A percentile compares a stretch with the other conserved stretches of the same genome.
These are phyloP conservation scores for Stichopus horrens DNA, from an alignment of 53 echinoderm and acorn worm genomes.

Conservation along the genomic window DNA sequence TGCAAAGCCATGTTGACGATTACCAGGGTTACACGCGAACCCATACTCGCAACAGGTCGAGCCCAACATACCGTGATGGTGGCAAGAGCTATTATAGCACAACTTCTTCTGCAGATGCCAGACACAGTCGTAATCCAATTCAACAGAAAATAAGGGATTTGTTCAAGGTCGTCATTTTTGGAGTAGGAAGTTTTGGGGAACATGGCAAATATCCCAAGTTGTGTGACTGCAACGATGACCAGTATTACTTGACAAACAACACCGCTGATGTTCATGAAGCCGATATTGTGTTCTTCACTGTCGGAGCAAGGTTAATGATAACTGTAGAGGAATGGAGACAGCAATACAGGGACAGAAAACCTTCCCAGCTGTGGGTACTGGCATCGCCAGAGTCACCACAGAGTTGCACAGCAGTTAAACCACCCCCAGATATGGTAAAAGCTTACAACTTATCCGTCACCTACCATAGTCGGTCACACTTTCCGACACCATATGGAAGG, in stretches of 20 bases:
- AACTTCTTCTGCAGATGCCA: too few relatives aligned
- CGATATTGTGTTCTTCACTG: constrained; percentile 13
- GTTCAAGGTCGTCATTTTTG: too few relatives aligned
- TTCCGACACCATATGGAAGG: constrained; percentile 24
- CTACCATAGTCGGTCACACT: constrained; percentile 27
- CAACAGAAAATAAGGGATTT: too few relatives aligned
- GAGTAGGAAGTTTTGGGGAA: too few relatives aligned
- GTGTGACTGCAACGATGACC: too few relatives aligned
- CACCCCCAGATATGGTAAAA: not conserved
- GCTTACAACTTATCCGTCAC: constrained; percentile 15
- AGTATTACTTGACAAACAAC: not conserved
- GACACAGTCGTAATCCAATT: too few relatives aligned
- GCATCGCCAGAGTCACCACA: constrained; percentile 11
- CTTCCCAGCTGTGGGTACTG: not conserved
- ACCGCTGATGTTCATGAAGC: not conserved
- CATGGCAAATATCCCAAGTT: too few relatives aligned
- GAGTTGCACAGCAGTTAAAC: constrained; percentile 3
- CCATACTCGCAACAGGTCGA: too few relatives aligned
- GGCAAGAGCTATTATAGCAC: too few relatives aligned
- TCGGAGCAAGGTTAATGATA: constrained; percentile 7
- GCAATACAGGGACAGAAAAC: not conserved
- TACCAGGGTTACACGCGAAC: too few relatives aligned
- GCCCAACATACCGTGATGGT: too few relatives aligned
- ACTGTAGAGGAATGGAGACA: not conserved
- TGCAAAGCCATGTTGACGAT: too few relatives aligned